Base-by-base conservation (phyloP, 2,113 vertebrate species). In the Bungarus multicinctus region DNA sequence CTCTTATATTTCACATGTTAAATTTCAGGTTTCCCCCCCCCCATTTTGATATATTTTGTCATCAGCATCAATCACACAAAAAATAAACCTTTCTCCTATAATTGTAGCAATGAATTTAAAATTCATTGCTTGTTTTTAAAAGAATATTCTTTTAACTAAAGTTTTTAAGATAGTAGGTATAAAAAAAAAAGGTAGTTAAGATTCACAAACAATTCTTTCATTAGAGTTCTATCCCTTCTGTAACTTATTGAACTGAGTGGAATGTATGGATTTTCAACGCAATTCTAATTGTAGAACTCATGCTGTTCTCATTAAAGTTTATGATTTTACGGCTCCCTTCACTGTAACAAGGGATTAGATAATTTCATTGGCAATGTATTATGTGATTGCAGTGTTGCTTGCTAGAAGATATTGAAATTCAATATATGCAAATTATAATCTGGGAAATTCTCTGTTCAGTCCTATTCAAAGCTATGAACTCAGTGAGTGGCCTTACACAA, bases 111-210 rank as follows among this genome's bases (percentile, higher is more conserved):
- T 90, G 30, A n/a, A n/a, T 90, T 90, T 90, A 64, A 90, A 88
- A 90, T 74, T 9, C 50, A 39, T 85, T 85, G 69, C 52, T 27
- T 91, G 22, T 55, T 55, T 69, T 91, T 91, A 91, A 91, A 55
- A 45, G 69, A 91, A 53, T 85, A 25, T 58, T 85, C 12, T 55
- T 55, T 91, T 55, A 85, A 91, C 39, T 91, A 74, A 91, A 55
- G 30, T 55, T 74, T 16, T 54, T n/a, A n/a, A n/a, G n/a, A n/a
- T n/a, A n/a, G n/a, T n/a, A n/a, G n/a, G n/a, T n/a, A n/a, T n/a
- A n/a, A n/a, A n/a, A n/a, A n/a, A n/a, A n/a, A n/a, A n/a, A n/a
- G 81, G 69, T 91, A 43, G 52, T 85, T 91, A 85, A 91, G 69
- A 55, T 85, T 54, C 55, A 85, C 52, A 27, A 16, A 30, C 58